A percentile compares a stretch with the other conserved stretches of the same genome.
Conservation (phyloP, 2,113 vertebrate species). For the Rhinogobius similis region DNA sequence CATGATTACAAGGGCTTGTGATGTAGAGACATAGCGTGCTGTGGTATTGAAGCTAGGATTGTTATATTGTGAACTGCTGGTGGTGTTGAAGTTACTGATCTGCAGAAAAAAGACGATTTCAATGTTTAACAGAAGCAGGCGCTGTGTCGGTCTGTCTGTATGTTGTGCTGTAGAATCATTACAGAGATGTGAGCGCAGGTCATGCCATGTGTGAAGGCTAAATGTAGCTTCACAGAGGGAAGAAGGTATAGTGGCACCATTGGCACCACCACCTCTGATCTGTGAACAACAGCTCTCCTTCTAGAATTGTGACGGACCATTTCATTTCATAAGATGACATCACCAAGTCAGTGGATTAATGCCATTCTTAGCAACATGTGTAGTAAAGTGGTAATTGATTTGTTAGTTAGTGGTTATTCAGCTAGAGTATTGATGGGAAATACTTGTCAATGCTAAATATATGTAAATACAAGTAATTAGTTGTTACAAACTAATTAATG, state of each 20-base stretch:
- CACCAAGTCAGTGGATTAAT: too few species aligned
- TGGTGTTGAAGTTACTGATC: slow-evolving; percentile 28
- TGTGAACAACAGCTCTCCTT: neutral
- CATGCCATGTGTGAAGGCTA: neutral
- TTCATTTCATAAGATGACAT: too few species aligned
- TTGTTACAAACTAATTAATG: too few species aligned
- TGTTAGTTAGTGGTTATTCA: too few species aligned
- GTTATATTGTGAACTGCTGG: slow-evolving; percentile 41
- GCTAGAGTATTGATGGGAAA: too few species aligned
- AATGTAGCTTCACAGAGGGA: neutral
- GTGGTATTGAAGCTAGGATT: slow-evolving; percentile 30
- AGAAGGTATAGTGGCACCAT: neutral
- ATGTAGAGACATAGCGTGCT: slow-evolving; percentile 50
- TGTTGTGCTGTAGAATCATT: slow-evolving; percentile 1
- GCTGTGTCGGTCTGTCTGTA: slow-evolving; percentile 6
- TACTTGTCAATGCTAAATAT: too few species aligned
- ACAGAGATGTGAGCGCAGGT: neutral
- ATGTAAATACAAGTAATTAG: too few species aligned
- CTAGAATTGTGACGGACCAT: neutral
- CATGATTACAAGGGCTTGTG: slow-evolving; percentile 58
- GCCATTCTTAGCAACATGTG: too few species aligned
- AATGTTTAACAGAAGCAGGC: slow-evolving; percentile 54
- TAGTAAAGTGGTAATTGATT: too few species aligned
- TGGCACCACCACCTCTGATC: too few species aligned
- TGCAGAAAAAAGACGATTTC: slow-evolving; percentile 29